Conservation (phyloP, 2,888 invertebrate genomes). For the Steromphala cineraria region DNA sequence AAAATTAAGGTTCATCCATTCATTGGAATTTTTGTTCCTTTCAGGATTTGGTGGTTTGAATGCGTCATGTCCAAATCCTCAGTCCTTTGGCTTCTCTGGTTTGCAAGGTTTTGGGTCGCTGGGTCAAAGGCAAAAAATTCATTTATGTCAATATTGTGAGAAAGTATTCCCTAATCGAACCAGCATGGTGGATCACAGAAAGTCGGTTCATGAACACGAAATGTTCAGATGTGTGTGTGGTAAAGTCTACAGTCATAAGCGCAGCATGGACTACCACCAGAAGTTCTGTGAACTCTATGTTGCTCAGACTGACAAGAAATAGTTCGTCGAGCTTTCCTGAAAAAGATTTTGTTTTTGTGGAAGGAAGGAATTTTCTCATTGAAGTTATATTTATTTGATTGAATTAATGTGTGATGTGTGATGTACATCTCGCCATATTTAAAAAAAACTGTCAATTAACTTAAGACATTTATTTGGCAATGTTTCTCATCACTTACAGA, state of each 20-base stretch:
- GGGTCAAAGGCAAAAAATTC: background rate
- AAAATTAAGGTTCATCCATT: no score
- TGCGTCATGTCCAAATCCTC: background rate
- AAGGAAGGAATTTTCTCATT: no score
- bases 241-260: background rate
- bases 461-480: no score
- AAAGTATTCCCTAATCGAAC: background rate
- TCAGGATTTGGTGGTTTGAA: background rate
- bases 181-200: background rate
- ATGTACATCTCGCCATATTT: no score
- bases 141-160: background rate
- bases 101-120: background rate
- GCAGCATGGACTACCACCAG: slow-evolving; percentile 6
- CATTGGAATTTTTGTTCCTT: background rate
- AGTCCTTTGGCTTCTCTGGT: background rate
- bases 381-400: no score
- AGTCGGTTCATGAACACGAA: background rate
- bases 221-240: background rate
- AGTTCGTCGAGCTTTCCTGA: no score
- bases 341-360: no score
- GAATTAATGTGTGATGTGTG: no score
- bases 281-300: background rate
- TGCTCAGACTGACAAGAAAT: background rate
- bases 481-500: no score
- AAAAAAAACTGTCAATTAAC: no score